Percentiles rank a stretch among this genome's conserved stretches.
Conservation (phyloP, 2,888 invertebrate species). For the Bugulina stolonifera region DNA sequence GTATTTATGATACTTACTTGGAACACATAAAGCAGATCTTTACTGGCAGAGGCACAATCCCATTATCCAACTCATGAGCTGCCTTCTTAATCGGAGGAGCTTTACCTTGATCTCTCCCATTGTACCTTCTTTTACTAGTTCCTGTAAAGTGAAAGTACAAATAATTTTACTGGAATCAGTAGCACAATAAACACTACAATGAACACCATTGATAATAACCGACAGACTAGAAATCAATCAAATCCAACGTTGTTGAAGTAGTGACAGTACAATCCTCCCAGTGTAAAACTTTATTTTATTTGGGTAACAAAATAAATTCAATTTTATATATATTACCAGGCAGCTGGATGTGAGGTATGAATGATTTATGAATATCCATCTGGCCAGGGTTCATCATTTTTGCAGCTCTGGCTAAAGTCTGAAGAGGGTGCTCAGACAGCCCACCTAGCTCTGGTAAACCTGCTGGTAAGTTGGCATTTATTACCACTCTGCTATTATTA, state of each 20-base stretch:
- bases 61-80: constrained; percentile 61
- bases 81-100: constrained; percentile 46
- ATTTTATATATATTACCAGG: constrained; percentile 46
- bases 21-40: constrained; percentile 77
- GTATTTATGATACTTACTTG: too few species aligned
- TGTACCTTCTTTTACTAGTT: constrained; percentile 47
- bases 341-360: constrained; percentile 55
- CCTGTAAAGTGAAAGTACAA: too few species aligned
- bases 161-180: too few species aligned
- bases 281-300: too few species aligned
- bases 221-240: too few species aligned
- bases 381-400: constrained; percentile 79
- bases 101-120: constrained; percentile 28
- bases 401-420: constrained; percentile 74
- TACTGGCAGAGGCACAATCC: constrained; percentile 74
- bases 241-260: too few species aligned
- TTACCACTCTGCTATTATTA: constrained; percentile 6
- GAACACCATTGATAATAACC: too few species aligned
- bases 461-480: neutral
- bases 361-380: constrained; percentile 77
- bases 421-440: constrained; percentile 61
- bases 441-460: constrained; percentile 13
- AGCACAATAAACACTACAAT: too few species aligned
- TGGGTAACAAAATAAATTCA: too few species aligned
- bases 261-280: too few species aligned